phyloP scores from a whole-genome alignment of 2,888 invertebrate species.

The Drosophila affinis region DNA sequence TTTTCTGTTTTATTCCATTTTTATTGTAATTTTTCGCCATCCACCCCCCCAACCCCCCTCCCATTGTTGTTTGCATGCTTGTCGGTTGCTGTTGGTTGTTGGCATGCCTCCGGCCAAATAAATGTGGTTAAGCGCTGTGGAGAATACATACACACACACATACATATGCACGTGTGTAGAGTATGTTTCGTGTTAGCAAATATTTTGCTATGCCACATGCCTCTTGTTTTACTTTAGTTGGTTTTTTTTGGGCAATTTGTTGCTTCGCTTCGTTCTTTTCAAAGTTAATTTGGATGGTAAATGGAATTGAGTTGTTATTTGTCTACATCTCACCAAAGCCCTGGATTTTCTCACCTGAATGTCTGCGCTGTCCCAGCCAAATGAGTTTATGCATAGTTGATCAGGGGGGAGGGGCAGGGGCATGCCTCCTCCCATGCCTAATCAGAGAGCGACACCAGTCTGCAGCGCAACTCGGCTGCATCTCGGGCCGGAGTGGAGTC shows the following conservation, averaged over 20 bases:
- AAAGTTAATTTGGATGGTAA: slow-evolving; percentile 32
- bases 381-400: slow-evolving; percentile 66
- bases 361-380: slow-evolving; percentile 30
- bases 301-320: slow-evolving; percentile 20
- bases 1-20: slow-evolving; percentile 24
- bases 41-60: slow-evolving; percentile 1
- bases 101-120: slow-evolving; percentile 48
- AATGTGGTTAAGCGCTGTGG: slow-evolving; percentile 45
- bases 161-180: not conserved
- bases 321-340: not conserved
- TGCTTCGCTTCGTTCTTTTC: slow-evolving; percentile 24
- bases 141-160: not conserved
- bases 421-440: slow-evolving; percentile 47
- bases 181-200: slow-evolving; percentile 46
- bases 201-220: slow-evolving; percentile 25
- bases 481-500: slow-evolving; percentile 6
- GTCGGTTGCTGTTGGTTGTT: slow-evolving; percentile 36
- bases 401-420: too few relatives aligned
- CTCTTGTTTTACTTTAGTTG: slow-evolving; percentile 31
- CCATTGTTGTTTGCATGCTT: slow-evolving; percentile 37
- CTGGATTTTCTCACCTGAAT: slow-evolving; percentile 3
- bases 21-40: slow-evolving; percentile 14
- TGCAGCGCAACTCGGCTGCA: slow-evolving; percentile 69
- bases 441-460: slow-evolving; percentile 64
- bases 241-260: slow-evolving; percentile 25